These are phyloP conservation scores for Mormyrus proboscirostris DNA, from an alignment of 2,797 vertebrate species.

Conservation along the genomic window DNA sequence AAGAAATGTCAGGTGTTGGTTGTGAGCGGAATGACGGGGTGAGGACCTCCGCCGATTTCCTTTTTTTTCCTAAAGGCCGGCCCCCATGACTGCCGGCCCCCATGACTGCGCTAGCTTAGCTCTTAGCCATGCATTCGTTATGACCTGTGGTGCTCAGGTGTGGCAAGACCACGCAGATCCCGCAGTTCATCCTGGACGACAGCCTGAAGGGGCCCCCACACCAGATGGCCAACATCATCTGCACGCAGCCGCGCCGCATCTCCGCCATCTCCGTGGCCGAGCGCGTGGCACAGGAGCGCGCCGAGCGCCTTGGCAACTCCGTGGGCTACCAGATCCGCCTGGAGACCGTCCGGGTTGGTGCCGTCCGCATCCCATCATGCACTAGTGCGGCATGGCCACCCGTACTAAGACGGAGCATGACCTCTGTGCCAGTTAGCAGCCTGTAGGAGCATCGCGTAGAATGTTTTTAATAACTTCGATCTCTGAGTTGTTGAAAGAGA, in stretches of 20 bases:
- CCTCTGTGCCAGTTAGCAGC: neutral
- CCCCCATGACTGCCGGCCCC: neutral
- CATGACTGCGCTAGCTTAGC: neutral
- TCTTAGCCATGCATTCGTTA: neutral
- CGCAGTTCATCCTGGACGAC: conserved; percentile 91
- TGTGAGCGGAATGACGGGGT: conserved; percentile 98
- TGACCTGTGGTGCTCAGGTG: conserved; percentile 64
- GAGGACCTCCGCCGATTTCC: conserved; percentile 34
- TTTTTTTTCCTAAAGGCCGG: neutral
- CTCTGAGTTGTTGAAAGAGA: neutral
- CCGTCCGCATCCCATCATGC: neutral
- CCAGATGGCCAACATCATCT: conserved; percentile 85
- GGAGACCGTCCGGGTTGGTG: conserved; percentile 79
- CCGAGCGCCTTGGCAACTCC: conserved; percentile 78
- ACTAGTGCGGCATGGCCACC: neutral
- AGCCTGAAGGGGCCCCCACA: conserved; percentile 64
- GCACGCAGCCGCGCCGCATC: conserved; percentile 93
- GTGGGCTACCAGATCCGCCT: conserved; percentile 98
- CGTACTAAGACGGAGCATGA: neutral
- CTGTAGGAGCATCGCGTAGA: neutral
- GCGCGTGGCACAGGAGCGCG: conserved; percentile 85
- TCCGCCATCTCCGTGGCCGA: conserved; percentile 91
- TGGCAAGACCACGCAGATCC: conserved; percentile 96
- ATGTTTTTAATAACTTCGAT: neutral
- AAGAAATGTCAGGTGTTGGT: conserved; percentile 81